Conservation (phyloP, 2,797 vertebrate genomes). For the Zenarchopterus dispar region DNA sequence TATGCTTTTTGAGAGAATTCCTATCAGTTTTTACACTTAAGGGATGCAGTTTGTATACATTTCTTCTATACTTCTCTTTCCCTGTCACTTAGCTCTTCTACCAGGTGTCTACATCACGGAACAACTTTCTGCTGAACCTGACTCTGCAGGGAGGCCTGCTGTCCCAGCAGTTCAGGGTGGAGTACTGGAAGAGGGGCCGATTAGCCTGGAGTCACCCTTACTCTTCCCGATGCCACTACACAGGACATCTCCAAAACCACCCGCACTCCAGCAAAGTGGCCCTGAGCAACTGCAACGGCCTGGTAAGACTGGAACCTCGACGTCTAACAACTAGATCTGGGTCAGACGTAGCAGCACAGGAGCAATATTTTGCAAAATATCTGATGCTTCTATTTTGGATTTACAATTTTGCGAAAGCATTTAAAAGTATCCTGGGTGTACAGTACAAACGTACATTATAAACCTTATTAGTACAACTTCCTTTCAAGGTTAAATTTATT, state of each 20-base stretch:
- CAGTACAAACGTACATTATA: too few species aligned
- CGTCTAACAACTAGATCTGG: slow-evolving; percentile 13
- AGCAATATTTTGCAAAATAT: background rate
- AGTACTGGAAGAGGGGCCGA: slow-evolving; percentile 94
- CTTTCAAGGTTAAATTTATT: too few species aligned
- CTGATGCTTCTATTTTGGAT: slow-evolving; percentile 2
- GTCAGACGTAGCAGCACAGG: slow-evolving; percentile 20
- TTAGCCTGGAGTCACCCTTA: slow-evolving; percentile 94
- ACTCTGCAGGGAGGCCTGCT: slow-evolving; percentile 91
- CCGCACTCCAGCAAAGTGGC: slow-evolving; percentile 91
- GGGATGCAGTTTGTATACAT: background rate
- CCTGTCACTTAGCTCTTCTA: slow-evolving; percentile 87
- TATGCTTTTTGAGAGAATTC: slow-evolving; percentile 6
- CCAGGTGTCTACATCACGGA: slow-evolving; percentile 88
- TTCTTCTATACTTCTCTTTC: background rate
- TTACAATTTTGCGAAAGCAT: background rate
- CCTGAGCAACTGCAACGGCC: slow-evolving; percentile 97
- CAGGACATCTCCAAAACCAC: slow-evolving; percentile 92
- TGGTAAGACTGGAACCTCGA: slow-evolving; percentile 84
- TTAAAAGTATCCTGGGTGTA: too few species aligned
- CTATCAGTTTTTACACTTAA: background rate
- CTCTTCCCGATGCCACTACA: slow-evolving; percentile 91
- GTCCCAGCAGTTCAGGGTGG: slow-evolving; percentile 91
- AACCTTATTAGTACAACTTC: too few species aligned
- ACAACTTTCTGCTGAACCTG: slow-evolving; percentile 95